Evolutionary conservation across 1,140 invertebrate species (phyloP).

Genomic region (Drosophila ambigua): DNA sequence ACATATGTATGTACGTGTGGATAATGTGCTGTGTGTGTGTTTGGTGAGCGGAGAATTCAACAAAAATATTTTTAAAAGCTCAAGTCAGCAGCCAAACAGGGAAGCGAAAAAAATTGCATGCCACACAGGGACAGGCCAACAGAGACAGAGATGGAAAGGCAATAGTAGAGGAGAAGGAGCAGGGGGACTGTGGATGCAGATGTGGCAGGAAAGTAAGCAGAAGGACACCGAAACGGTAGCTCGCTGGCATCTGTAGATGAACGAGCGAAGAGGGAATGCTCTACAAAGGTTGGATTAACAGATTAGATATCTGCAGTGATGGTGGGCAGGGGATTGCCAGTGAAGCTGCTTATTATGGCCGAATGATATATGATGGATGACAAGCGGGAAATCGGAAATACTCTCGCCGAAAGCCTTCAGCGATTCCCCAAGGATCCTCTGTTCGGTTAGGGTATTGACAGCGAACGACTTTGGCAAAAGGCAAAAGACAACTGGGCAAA

Average conservation of each 20-base stretch:
- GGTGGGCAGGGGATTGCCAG: too few species aligned
- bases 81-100: slow-evolving; percentile 49
- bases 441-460: slow-evolving; percentile 16
- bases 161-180: background rate
- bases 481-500: slow-evolving; percentile 49
- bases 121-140: slow-evolving; percentile 6
- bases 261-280: background rate
- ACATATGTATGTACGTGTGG: slow-evolving; percentile 28
- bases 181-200: background rate
- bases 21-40: slow-evolving; percentile 37
- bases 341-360: too few species aligned
- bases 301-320: too few species aligned
- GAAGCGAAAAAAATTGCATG: slow-evolving; percentile 51
- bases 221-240: slow-evolving; percentile 22
- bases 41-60: slow-evolving; percentile 46
- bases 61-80: slow-evolving; percentile 71
- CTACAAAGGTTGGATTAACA: background rate
- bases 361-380: too few species aligned
- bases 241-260: background rate
- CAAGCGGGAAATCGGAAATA: too few species aligned
- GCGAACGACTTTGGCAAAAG: slow-evolving; percentile 50
- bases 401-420: too few species aligned
- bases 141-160: slow-evolving; percentile 35
- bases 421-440: background rate
- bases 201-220: background rate